phyloP scores from a whole-genome alignment of 2,113 vertebrate genomes.

The Pollimyrus isidori region DNA sequence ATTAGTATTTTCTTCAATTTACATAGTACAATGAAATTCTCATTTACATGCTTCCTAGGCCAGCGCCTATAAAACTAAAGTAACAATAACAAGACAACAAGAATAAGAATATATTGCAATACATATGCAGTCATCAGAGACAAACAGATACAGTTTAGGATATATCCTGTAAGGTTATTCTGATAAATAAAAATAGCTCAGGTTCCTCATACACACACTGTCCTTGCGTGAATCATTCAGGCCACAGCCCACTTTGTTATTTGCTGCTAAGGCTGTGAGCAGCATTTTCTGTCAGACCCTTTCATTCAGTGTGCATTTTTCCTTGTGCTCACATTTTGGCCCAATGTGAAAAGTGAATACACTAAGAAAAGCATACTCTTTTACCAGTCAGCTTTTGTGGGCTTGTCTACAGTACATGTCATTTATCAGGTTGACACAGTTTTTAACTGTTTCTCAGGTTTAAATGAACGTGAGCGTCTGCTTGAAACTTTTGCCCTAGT shows the following conservation, averaged over 20 bases:
- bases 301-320: not conserved
- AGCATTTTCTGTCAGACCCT: not conserved
- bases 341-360: not conserved
- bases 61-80: not conserved
- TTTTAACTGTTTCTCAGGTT: slow-evolving; percentile 6
- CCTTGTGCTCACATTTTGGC: not conserved
- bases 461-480: no score
- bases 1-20: not conserved
- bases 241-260: not conserved
- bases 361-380: not conserved
- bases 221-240: not conserved
- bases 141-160: not conserved
- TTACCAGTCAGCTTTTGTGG: not conserved
- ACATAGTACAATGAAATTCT: not conserved
- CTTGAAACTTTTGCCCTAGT: no score
- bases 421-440: not conserved
- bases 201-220: not conserved
- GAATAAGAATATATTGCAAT: not conserved
- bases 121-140: not conserved
- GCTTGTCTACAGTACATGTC: not conserved
- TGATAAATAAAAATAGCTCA: not conserved
- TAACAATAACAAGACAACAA: not conserved
- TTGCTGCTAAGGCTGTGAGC: not conserved
- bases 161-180: not conserved
- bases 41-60: not conserved